A percentile compares a stretch with the other conserved stretches of the same genome.
phyloP scores from a whole-genome alignment of 2,113 vertebrate species.

The Eidolon helvum region DNA sequence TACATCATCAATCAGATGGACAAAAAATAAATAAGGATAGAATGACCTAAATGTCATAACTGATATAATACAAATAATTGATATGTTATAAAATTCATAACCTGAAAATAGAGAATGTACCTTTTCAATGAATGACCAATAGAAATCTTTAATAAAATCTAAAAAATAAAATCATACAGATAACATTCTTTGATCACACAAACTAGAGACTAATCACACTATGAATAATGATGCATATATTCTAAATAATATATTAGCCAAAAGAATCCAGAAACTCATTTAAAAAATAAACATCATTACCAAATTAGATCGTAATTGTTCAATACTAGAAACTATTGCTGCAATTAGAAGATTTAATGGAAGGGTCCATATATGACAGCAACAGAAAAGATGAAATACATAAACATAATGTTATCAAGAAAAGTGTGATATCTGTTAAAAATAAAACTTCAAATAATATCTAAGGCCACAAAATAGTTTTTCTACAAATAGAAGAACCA shows the following conservation, averaged over 20 bases:
- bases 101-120: neutral
- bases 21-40: neutral
- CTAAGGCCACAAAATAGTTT: neutral
- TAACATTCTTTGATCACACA: neutral
- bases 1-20: neutral
- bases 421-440: neutral
- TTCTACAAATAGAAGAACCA: neutral
- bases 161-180: neutral
- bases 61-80: neutral
- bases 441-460: neutral
- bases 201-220: neutral
- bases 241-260: conserved; percentile 1
- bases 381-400: neutral
- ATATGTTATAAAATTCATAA: neutral
- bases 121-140: neutral
- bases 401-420: neutral
- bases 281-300: neutral
- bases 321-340: neutral
- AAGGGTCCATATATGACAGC: neutral
- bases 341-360: neutral
- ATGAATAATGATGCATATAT: neutral
- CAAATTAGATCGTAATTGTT: neutral
- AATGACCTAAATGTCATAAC: neutral
- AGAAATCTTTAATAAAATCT: neutral
- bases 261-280: neutral